phyloP scores from a whole-genome alignment of 2,797 vertebrate species.

The Eleutherodactylus coqui region DNA sequence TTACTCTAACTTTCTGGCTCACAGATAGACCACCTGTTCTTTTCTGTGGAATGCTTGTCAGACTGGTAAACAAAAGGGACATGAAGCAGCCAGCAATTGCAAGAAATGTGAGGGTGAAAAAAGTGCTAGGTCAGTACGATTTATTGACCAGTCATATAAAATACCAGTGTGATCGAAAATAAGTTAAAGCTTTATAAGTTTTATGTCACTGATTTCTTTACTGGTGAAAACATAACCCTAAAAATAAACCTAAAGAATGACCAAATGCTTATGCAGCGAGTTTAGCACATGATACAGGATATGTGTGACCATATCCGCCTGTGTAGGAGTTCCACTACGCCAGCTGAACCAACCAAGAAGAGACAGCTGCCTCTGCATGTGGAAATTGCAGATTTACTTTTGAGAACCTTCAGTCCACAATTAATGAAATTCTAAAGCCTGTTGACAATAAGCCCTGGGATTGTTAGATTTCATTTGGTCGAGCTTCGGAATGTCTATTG shows the following conservation, averaged over 20 bases:
- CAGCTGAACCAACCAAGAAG: constrained; percentile 12
- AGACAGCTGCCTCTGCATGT: not conserved
- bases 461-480: not conserved
- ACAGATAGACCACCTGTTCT: constrained; percentile 52
- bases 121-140: constrained; percentile 55
- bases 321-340: constrained; percentile 2
- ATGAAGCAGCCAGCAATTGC: constrained; percentile 55
- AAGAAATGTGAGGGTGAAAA: constrained; percentile 57
- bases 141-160: constrained; percentile 47
- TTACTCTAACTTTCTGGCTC: constrained; percentile 52
- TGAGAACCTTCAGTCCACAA: not conserved
- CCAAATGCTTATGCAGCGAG: constrained; percentile 17
- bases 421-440: not conserved
- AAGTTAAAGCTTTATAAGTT: constrained; percentile 26
- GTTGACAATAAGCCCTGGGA: not conserved
- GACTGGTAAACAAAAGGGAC: constrained; percentile 56
- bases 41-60: constrained; percentile 55
- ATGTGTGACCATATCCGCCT: not conserved
- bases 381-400: not conserved
- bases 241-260: not conserved
- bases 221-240: constrained; percentile 17
- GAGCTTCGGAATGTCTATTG: not conserved
- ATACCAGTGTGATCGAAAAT: constrained; percentile 39
- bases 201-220: constrained; percentile 29
- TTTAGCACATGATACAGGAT: not conserved